Conservation (phyloP, 2,797 vertebrate species). For the Typhlichthys subterraneus region DNA sequence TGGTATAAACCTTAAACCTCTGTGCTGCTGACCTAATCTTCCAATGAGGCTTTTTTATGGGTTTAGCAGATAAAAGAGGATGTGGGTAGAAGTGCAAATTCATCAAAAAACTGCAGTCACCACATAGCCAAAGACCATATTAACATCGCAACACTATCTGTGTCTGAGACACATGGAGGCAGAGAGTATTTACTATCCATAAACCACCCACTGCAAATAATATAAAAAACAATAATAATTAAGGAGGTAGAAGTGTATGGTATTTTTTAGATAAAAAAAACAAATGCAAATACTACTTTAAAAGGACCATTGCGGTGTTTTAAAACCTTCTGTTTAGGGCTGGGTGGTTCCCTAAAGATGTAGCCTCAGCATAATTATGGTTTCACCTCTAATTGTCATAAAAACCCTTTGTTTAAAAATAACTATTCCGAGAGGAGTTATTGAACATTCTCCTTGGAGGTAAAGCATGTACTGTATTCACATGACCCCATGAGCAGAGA, state of each 20-base stretch:
- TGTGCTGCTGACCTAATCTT: conserved; percentile 32
- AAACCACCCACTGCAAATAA: not conserved
- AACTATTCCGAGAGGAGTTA: too few relatives aligned
- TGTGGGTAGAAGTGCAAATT: conserved; percentile 53
- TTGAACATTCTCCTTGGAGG: too few relatives aligned
- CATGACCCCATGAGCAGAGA: too few relatives aligned
- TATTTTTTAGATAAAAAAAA: not conserved
- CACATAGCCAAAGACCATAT: conserved; percentile 8
- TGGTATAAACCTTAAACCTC: conserved; percentile 26
- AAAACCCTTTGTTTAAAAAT: too few relatives aligned
- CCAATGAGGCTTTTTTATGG: conserved; percentile 44
- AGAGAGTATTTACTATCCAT: not conserved
- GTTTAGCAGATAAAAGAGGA: conserved; percentile 57
- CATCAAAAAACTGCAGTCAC: conserved; percentile 31
- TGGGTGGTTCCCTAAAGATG: too few relatives aligned
- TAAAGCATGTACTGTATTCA: too few relatives aligned
- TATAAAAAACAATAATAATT: conserved; percentile 20
- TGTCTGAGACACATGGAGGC: conserved; percentile 7
- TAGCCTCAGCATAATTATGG: too few relatives aligned
- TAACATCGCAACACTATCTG: conserved; percentile 1
- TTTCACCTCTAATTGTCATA: too few relatives aligned
- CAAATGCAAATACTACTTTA: not conserved
- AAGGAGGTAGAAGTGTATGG: not conserved
- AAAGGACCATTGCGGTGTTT: too few relatives aligned
- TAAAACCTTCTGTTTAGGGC: too few relatives aligned